Percentiles rank a stretch among this genome's conserved stretches.
phyloP scores from a whole-genome alignment of 2,113 vertebrate genomes.

The Holacanthus passer region DNA sequence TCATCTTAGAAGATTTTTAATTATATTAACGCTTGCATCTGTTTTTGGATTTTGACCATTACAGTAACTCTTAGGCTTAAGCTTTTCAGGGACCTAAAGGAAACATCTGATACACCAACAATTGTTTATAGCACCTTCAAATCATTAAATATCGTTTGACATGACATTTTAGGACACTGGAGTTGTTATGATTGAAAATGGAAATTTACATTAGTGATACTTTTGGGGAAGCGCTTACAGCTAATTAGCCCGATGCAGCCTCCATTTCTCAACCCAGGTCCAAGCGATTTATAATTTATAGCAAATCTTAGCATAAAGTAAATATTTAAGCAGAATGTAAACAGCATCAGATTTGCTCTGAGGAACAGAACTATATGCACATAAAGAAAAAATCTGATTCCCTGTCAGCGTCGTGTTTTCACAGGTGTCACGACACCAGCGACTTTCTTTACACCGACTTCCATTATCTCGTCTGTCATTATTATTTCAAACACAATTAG shows the following conservation, averaged over 20 bases:
- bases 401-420: too few relatives aligned
- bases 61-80: background rate
- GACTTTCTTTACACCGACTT: too few relatives aligned
- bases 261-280: too few relatives aligned
- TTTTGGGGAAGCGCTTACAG: background rate
- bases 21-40: background rate
- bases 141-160: background rate
- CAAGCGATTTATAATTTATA: too few relatives aligned
- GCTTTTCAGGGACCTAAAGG: background rate
- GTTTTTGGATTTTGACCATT: background rate
- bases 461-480: too few relatives aligned
- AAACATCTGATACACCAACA: background rate
- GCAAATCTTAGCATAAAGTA: too few relatives aligned
- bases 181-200: background rate
- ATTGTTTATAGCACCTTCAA: background rate
- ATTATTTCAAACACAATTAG: too few relatives aligned
- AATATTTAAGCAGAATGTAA: too few relatives aligned
- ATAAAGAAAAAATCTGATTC: too few relatives aligned
- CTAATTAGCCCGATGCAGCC: background rate
- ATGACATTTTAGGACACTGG: background rate
- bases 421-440: too few relatives aligned
- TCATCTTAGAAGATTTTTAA: background rate
- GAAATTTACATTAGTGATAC: background rate
- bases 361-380: too few relatives aligned
- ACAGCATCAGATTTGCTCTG: too few relatives aligned